Percentiles rank a stretch among this genome's conserved stretches.
Evolutionary conservation across 2,797 vertebrate species (phyloP).

Genomic region (Pipistrellus pipistrellus): DNA sequence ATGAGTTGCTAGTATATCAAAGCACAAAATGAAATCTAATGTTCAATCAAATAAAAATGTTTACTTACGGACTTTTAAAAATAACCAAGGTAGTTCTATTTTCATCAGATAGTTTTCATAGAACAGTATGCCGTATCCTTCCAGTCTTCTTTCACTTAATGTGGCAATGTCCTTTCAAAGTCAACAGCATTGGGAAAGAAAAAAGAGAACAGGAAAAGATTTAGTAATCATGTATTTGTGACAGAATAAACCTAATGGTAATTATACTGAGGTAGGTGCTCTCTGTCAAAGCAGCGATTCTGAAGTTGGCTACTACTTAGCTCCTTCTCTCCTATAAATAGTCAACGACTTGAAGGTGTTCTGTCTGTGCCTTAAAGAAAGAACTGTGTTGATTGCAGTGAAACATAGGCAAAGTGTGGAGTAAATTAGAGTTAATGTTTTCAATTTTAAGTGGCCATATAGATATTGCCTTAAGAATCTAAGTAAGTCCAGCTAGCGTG

Average conservation of each 20-base stretch:
- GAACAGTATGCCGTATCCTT: neutral
- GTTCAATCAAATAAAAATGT: slow-evolving; percentile 34
- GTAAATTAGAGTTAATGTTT: slow-evolving; percentile 8
- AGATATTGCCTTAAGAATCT: slow-evolving; percentile 33
- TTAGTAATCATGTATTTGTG: neutral
- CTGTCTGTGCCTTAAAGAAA: slow-evolving; percentile 39
- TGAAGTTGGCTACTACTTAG: neutral
- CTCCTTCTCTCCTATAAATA: neutral
- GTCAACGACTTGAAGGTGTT: neutral
- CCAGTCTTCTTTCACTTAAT: neutral
- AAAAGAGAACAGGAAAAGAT: neutral
- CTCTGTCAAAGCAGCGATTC: neutral
- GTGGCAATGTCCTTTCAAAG: neutral
- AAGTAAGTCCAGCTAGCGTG: neutral
- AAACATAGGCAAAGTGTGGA: neutral
- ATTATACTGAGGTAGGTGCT: neutral
- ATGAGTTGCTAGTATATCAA: slow-evolving; percentile 37
- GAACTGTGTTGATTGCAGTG: neutral
- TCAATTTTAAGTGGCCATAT: slow-evolving; percentile 19
- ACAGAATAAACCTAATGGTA: neutral
- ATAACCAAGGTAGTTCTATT: neutral
- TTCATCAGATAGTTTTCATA: slow-evolving; percentile 1
- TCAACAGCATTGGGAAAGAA: neutral
- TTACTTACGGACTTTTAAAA: neutral
- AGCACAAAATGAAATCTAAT: slow-evolving; percentile 47